These are phyloP conservation scores for Pygoscelis adeliae DNA, from an alignment of 2,113 vertebrate genomes.

Conservation along the genomic window DNA sequence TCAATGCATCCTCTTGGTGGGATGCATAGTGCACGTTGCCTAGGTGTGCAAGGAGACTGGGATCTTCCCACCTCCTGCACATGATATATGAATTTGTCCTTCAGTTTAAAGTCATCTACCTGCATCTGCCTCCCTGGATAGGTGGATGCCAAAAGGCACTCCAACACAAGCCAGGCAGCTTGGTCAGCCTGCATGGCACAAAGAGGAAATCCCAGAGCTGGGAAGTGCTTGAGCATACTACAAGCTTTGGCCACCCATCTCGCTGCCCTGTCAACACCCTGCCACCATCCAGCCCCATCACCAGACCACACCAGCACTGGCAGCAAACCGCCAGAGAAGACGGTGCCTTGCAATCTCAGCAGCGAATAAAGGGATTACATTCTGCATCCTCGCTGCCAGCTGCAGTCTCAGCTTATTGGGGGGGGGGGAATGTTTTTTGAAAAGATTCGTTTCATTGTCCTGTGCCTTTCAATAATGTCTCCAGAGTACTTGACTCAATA, in stretches of 20 bases:
- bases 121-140: not conserved
- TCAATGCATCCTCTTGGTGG: not conserved
- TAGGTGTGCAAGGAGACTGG: accelerated
- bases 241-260: not conserved
- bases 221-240: not conserved
- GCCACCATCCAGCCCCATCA: not conserved
- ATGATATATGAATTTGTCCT: not conserved
- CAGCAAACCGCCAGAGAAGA: not conserved
- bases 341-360: not conserved
- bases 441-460: not conserved
- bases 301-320: not conserved
- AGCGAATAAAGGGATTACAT: not conserved
- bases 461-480: not conserved
- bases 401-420: not conserved
- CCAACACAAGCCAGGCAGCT: not conserved
- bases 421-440: not conserved
- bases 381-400: not conserved
- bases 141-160: not conserved
- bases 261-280: not conserved
- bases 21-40: accelerated
- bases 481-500: not conserved
- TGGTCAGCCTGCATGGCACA: not conserved
- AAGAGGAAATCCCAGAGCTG: not conserved
- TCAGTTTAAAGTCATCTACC: not conserved
- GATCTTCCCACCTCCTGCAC: not conserved